These are phyloP conservation scores for Dermochelys coriacea DNA, from an alignment of 2,797 vertebrate genomes.

Conservation along the genomic window DNA sequence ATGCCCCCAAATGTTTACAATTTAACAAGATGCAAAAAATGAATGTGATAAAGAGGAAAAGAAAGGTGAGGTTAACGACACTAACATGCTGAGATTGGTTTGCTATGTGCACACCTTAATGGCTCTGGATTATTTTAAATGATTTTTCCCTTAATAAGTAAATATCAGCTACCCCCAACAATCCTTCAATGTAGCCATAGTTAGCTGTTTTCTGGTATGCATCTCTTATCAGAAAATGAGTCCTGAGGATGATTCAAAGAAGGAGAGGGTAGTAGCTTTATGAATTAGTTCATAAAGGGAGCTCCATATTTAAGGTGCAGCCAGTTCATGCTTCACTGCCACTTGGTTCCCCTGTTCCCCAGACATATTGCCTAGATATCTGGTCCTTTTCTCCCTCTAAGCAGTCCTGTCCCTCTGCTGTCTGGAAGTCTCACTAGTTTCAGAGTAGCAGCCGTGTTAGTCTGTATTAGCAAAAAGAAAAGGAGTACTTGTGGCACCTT, in stretches of 20 bases:
- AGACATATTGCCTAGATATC: not conserved
- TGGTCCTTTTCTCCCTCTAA: not conserved
- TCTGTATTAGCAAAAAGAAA: no score
- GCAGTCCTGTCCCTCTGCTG: not conserved
- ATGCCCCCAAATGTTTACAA: rapidly evolving
- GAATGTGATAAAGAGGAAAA: not conserved
- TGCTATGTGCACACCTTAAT: not conserved
- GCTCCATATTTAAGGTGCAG: not conserved
- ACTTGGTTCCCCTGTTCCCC: not conserved
- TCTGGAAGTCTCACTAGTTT: not conserved
- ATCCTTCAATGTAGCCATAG: not conserved
- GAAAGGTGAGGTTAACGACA: not conserved
- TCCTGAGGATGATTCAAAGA: not conserved
- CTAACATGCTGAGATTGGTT: not conserved
- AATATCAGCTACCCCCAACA: rapidly evolving
- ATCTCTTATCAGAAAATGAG: not conserved
- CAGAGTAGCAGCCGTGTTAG: no score
- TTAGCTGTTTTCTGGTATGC: not conserved
- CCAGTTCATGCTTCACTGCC: not conserved
- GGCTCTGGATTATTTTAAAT: not conserved
- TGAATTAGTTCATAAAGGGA: not conserved
- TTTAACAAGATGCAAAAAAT: not conserved
- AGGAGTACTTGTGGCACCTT: no score
- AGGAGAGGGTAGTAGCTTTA: not conserved
- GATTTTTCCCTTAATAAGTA: not conserved